Percentiles rank a stretch among this genome's conserved stretches.
phyloP scores from a whole-genome alignment of 2,113 vertebrate genomes.

The Pygoscelis adeliae region DNA sequence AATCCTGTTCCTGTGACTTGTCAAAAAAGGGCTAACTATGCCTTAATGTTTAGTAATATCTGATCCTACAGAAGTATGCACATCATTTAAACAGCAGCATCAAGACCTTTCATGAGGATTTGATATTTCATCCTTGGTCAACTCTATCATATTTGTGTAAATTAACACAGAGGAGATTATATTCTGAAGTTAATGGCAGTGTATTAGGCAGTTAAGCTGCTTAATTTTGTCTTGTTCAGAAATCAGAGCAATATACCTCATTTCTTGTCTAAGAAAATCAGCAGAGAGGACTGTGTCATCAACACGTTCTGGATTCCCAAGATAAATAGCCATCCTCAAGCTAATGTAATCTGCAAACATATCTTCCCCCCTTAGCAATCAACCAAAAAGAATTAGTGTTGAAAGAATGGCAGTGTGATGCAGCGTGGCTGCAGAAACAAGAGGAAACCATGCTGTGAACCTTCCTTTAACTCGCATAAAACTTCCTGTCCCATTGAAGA shows the following conservation, averaged over 20 bases:
- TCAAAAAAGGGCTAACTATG: not conserved
- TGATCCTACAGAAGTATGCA: not conserved
- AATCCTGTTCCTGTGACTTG: not conserved
- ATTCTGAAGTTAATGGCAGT: not conserved
- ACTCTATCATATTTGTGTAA: not conserved
- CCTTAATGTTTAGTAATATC: not conserved
- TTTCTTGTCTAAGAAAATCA: not conserved
- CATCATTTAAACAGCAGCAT: not conserved
- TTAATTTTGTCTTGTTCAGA: not conserved
- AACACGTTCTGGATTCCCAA: not conserved
- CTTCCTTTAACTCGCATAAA: not conserved
- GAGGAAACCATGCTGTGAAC: not conserved
- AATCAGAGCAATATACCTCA: not conserved
- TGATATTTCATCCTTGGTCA: not conserved
- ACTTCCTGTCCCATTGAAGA: not conserved
- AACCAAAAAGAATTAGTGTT: not conserved
- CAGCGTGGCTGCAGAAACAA: not conserved
- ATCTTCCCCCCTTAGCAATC: not conserved
- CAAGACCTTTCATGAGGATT: not conserved
- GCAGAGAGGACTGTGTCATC: not conserved
- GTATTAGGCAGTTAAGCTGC: not conserved
- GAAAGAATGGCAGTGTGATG: not conserved
- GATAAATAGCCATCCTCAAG: not conserved
- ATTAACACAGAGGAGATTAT: not conserved
- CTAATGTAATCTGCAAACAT: not conserved